These are phyloP conservation scores for Reinhardtius hippoglossoides DNA, from an alignment of 2,113 vertebrate genomes.

Conservation along the genomic window DNA sequence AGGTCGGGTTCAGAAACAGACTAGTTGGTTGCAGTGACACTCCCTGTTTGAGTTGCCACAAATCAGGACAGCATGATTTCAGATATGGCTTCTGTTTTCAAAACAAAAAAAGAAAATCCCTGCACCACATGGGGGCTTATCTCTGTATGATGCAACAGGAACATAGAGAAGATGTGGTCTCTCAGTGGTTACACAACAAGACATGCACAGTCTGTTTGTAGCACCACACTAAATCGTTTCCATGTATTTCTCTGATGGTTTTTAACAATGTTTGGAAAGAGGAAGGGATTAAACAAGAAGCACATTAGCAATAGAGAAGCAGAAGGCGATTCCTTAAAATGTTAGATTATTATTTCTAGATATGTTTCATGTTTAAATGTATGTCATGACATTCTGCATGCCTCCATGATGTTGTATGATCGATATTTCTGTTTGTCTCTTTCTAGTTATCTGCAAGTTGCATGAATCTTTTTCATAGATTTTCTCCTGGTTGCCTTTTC, in stretches of 20 bases:
- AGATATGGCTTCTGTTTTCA: slow-evolving; percentile 64
- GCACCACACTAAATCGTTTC: slow-evolving; percentile 3
- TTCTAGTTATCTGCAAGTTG: slow-evolving; percentile 41
- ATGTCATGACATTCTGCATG: slow-evolving; percentile 39
- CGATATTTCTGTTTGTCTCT: slow-evolving; percentile 8
- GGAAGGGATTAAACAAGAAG: neutral
- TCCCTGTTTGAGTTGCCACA: slow-evolving; percentile 50
- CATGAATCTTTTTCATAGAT: slow-evolving; percentile 42
- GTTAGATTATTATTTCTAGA: neutral
- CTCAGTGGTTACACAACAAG: slow-evolving; percentile 42
- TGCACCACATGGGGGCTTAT: slow-evolving; percentile 55
- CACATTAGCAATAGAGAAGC: neutral
- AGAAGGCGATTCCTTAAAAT: neutral
- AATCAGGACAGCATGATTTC: slow-evolving; percentile 36
- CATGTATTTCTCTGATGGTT: slow-evolving; percentile 10
- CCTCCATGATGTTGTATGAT: slow-evolving; percentile 27
- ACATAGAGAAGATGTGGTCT: slow-evolving; percentile 25
- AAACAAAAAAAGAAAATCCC: slow-evolving; percentile 62
- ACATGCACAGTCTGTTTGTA: slow-evolving; percentile 23
- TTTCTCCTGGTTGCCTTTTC: slow-evolving; percentile 32
- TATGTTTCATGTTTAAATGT: slow-evolving; percentile 2
- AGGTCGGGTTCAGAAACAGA: slow-evolving; percentile 17
- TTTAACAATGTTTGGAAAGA: neutral
- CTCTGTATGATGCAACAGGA: slow-evolving; percentile 59
- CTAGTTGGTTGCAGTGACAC: slow-evolving; percentile 39